These are phyloP conservation scores for Cynoglossus semilaevis DNA, from an alignment of 2,113 vertebrate genomes.

Conservation along the genomic window DNA sequence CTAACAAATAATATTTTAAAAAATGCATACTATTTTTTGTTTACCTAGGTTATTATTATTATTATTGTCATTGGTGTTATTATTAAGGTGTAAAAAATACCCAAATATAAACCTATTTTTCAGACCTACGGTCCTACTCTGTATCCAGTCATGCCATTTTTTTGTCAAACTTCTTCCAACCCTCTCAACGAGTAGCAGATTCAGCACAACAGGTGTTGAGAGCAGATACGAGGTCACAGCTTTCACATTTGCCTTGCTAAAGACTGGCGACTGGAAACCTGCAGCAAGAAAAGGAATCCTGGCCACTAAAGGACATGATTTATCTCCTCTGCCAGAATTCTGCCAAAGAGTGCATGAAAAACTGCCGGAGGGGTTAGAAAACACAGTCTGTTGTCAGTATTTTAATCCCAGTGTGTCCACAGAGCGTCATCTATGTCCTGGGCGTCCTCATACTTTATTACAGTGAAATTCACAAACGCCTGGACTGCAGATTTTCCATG, in stretches of 20 bases:
- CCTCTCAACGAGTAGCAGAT: conserved; percentile 53
- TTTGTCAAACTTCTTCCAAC: conserved; percentile 33
- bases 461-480: conserved; percentile 36
- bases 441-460: conserved; percentile 48
- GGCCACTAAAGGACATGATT: conserved; percentile 74
- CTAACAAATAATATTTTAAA: too few relatives aligned
- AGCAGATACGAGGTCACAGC: conserved; percentile 61
- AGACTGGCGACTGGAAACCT: conserved; percentile 75
- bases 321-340: conserved; percentile 71
- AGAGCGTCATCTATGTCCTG: conserved; percentile 45
- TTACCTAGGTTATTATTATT: too few relatives aligned
- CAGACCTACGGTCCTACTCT: too few relatives aligned
- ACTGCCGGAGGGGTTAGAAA: conserved; percentile 58
- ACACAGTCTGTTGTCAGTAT: conserved; percentile 62
- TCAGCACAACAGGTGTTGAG: conserved; percentile 74
- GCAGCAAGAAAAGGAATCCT: conserved; percentile 68
- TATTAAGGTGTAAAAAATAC: too few relatives aligned
- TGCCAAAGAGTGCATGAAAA: conserved; percentile 68
- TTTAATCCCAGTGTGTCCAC: conserved; percentile 64
- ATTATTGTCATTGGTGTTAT: too few relatives aligned
- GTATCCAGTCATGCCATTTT: not conserved
- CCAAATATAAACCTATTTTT: too few relatives aligned
- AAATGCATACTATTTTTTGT: too few relatives aligned
- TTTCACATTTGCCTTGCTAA: conserved; percentile 79
- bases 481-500: conserved; percentile 6